A percentile compares a stretch with the other conserved stretches of the same genome.
phyloP scores from a whole-genome alignment of 2,797 vertebrate species.

The Pempheris klunzingeri region DNA sequence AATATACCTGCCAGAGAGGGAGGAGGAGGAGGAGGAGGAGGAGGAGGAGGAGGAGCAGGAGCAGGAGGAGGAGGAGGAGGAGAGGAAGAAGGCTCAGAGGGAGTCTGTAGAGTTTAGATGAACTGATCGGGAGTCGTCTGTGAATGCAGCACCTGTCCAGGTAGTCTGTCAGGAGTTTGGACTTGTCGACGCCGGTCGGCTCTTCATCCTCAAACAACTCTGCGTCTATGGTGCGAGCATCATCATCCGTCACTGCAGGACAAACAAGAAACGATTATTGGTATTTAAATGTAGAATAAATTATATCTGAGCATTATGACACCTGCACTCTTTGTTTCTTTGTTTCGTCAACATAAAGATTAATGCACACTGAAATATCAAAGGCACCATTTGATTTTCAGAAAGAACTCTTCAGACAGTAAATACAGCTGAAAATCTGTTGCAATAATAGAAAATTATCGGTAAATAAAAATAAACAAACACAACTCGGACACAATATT shows the following conservation, averaged over 20 bases:
- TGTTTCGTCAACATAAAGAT: not conserved
- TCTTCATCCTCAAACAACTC: slow-evolving; percentile 76
- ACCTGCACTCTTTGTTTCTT: not conserved
- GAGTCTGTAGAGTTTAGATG: not conserved
- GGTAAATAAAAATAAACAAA: too few relatives aligned
- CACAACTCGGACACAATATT: not conserved
- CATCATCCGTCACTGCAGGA: slow-evolving; percentile 33
- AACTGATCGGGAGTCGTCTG: not conserved
- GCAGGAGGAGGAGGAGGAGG: not conserved
- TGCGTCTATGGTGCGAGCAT: not conserved
- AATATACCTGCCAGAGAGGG: slow-evolving; percentile 78
- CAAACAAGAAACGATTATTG: not conserved
- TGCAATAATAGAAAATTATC: too few relatives aligned
- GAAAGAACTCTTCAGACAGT: not conserved
- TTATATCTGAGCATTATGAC: not conserved
- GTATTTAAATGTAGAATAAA: not conserved
- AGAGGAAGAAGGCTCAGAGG: not conserved
- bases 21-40: not conserved
- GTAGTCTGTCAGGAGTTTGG: slow-evolving; percentile 73
- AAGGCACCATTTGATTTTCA: too few relatives aligned
- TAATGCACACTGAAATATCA: not conserved
- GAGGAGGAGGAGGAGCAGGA: not conserved
- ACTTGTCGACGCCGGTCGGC: slow-evolving; percentile 71
- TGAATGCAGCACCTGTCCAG: slow-evolving; percentile 79
- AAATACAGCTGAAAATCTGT: not conserved